phyloP scores from a whole-genome alignment of 1,140 invertebrate genomes.

The Anoplolepis gracilipes region DNA sequence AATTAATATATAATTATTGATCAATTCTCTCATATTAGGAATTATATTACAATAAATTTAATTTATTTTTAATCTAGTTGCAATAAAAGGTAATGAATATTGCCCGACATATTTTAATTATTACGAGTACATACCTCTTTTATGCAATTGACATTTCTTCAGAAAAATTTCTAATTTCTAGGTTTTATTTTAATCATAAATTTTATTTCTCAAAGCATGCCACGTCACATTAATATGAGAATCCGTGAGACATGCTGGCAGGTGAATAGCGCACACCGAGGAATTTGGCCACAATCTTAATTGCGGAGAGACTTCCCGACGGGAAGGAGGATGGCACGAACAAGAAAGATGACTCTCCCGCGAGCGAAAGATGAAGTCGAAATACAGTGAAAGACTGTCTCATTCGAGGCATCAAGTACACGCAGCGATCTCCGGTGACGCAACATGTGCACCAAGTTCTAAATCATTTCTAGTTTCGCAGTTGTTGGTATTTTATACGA shows the following conservation, averaged over 20 bases:
- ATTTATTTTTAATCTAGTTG: not conserved
- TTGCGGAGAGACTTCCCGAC: slow-evolving; percentile 52
- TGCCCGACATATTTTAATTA: not conserved
- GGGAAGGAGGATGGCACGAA: slow-evolving; percentile 40
- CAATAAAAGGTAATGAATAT: not conserved
- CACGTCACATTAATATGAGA: not conserved
- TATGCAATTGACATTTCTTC: not conserved
- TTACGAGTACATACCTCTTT: not conserved
- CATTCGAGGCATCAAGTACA: slow-evolving; percentile 36
- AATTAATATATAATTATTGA: not conserved
- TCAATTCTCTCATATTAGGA: not conserved
- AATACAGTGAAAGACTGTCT: slow-evolving; percentile 37
- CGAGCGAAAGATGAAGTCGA: slow-evolving; percentile 21
- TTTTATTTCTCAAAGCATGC: slow-evolving; percentile 33
- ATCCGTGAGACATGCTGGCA: slow-evolving; percentile 28
- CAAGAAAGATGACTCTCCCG: slow-evolving; percentile 17
- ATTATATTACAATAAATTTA: not conserved
- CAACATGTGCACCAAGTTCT: not conserved
- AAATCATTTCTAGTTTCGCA: slow-evolving; percentile 39
- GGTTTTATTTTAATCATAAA: slow-evolving; percentile 28
- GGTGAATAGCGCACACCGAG: slow-evolving; percentile 37
- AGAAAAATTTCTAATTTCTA: not conserved
- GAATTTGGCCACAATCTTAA: slow-evolving; percentile 60
- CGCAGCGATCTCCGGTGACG: slow-evolving; percentile 18
- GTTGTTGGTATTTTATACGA: slow-evolving; percentile 22